These are phyloP conservation scores for Phylloscopus whistleri DNA, from an alignment of 2,113 vertebrate species.

Conservation along the genomic window DNA sequence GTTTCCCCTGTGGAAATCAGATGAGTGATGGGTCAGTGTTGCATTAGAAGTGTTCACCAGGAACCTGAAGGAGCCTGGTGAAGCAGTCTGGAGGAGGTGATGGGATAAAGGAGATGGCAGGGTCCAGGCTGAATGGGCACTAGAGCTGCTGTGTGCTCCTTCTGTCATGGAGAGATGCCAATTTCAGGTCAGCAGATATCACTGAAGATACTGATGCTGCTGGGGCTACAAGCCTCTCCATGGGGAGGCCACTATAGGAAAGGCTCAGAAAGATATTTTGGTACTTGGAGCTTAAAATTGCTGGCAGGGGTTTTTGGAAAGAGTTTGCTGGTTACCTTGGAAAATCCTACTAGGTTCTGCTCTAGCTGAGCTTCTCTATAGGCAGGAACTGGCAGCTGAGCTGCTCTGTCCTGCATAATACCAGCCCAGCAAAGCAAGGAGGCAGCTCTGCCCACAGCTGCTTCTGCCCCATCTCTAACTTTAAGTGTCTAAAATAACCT, in stretches of 20 bases:
- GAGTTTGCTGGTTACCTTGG: background rate
- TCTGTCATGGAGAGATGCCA: accelerated
- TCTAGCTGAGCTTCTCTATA: accelerated
- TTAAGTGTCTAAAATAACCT: background rate
- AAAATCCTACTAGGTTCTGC: background rate
- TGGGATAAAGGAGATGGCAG: background rate
- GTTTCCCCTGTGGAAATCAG: background rate
- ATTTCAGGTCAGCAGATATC: background rate
- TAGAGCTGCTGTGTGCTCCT: background rate
- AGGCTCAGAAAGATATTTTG: background rate
- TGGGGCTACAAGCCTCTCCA: background rate
- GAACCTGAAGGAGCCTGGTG: background rate
- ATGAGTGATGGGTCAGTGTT: background rate
- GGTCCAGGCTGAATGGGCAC: background rate
- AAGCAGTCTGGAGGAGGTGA: background rate
- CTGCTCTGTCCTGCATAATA: background rate
- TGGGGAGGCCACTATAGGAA: background rate
- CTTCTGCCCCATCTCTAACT: background rate
- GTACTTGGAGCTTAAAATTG: background rate
- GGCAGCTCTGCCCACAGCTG: background rate
- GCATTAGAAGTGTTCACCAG: background rate
- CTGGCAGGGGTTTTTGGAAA: background rate
- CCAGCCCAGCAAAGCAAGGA: background rate
- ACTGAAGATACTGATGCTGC: accelerated
- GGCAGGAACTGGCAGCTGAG: background rate